phyloP scores from a whole-genome alignment of 2,888 invertebrate genomes.

The Anthoptus insignis region DNA sequence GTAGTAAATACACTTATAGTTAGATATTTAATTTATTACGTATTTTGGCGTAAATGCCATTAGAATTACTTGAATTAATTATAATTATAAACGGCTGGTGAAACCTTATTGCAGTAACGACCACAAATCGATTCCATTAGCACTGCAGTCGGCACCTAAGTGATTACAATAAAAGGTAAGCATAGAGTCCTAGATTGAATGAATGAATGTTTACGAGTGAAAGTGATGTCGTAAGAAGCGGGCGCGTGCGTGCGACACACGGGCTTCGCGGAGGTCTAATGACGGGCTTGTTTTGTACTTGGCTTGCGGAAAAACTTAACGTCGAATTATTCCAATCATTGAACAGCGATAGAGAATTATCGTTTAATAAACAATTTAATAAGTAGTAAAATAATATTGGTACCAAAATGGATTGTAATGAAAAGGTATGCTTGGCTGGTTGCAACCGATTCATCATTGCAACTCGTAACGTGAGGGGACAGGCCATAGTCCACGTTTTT shows the following conservation, averaged over 20 bases:
- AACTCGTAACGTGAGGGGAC: too few relatives aligned
- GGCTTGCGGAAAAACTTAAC: slow-evolving; percentile 25
- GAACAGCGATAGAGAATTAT: slow-evolving; percentile 15
- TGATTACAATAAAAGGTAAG: slow-evolving; percentile 32
- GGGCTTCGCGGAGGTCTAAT: slow-evolving; percentile 53
- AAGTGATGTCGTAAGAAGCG: slow-evolving; percentile 78
- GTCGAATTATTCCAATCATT: slow-evolving; percentile 28
- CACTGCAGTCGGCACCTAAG: slow-evolving; percentile 6
- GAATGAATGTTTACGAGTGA: slow-evolving; percentile 61
- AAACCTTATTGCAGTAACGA: background rate
- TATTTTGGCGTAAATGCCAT: too few relatives aligned
- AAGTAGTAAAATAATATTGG: too few relatives aligned
- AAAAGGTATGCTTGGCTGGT: too few relatives aligned
- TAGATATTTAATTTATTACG: too few relatives aligned
- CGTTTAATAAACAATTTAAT: background rate
- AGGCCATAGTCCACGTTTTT: too few relatives aligned
- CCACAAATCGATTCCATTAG: slow-evolving; percentile 24
- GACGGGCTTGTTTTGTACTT: slow-evolving; percentile 37
- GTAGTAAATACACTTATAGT: too few relatives aligned
- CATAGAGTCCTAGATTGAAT: slow-evolving; percentile 44
- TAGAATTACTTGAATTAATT: too few relatives aligned
- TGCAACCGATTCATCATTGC: too few relatives aligned
- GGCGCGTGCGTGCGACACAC: slow-evolving; percentile 56
- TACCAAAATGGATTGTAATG: too few relatives aligned
- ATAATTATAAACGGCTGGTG: too few relatives aligned